Evolutionary conservation across 2,113 vertebrate genomes (phyloP), one percentile per base, ranked within the genome.

Genomic region (Lucifuga dentata): DNA sequence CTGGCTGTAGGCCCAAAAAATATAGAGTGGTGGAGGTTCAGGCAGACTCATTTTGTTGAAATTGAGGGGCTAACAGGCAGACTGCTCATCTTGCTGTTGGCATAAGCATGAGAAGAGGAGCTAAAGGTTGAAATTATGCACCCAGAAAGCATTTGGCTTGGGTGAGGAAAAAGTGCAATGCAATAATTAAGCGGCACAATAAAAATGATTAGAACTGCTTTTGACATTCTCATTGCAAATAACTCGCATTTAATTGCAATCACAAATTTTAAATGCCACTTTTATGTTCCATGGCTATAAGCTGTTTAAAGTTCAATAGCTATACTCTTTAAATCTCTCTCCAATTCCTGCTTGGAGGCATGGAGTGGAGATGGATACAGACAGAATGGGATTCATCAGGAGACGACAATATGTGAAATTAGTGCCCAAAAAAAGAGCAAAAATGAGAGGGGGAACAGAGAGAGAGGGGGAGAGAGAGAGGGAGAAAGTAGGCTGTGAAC

Each of bases 171-270:
- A 87, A 89, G 78, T 81, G 87, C 86, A 85, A 88, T 85, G 88
- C 91, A 90, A 93, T 93, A 92, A 93, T 93, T 92, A 93, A 93
- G 87, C 74, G 19, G 59, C 83, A 91, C 90, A 91, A 92, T 93
- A 93, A 93, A 93, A 93, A 92, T 93, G 91, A 93, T 93, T 91
- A 92, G 93, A 90, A 90, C 91, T 92, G 91, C 91, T 92, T 92
- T 90, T 93, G 93, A 93, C 93, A 93, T 93, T 93, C 91, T 92
- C 90, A 86, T 88, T 85, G 91, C 81, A 76, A 91, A 89, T 92
- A 92, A 92, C 91, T 93, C 90, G 80, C 83, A 33, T 89, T 91
- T 93, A 92, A 93, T 93, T 93, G 91, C 91, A 92, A 93, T 93
- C 92, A 91, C 93, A 93, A 92, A 93, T 93, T 93, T 92, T 90